Percentiles rank a stretch among this genome's conserved stretches.
Evolutionary conservation across 2,888 invertebrate species (phyloP).

Genomic region (Ornithoptera priamus): DNA sequence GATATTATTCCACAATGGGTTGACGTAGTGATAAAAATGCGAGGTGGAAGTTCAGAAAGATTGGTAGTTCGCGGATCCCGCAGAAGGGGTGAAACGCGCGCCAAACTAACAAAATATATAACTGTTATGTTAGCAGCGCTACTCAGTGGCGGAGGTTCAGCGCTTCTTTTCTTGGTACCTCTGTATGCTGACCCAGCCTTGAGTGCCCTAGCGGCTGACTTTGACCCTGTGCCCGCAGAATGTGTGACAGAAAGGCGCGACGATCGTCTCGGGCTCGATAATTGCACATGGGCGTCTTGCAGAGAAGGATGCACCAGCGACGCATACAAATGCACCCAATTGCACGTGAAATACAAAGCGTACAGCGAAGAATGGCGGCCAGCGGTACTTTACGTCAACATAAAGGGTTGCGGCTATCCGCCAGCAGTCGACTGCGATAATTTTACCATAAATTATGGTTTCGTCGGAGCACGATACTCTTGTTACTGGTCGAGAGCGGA

Average conservation of each 20-base stretch:
- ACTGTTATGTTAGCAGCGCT: slow-evolving; percentile 69
- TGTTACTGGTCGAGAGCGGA: slow-evolving; percentile 89
- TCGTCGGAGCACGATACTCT: slow-evolving; percentile 83
- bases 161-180: slow-evolving; percentile 73
- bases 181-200: slow-evolving; percentile 76
- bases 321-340: slow-evolving; percentile 84
- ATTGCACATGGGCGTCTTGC: slow-evolving; percentile 90
- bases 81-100: slow-evolving; percentile 66
- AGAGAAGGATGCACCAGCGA: slow-evolving; percentile 91
- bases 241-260: slow-evolving; percentile 86
- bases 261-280: slow-evolving; percentile 85
- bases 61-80: slow-evolving; percentile 65
- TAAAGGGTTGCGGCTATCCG: slow-evolving; percentile 92
- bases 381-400: slow-evolving; percentile 86
- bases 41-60: slow-evolving; percentile 73
- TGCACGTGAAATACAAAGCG: slow-evolving; percentile 82
- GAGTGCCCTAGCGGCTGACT: slow-evolving; percentile 85
- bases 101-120: slow-evolving; percentile 68
- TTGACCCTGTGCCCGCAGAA: slow-evolving; percentile 85
- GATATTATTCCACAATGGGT: slow-evolving; percentile 64
- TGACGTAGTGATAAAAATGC: slow-evolving; percentile 72
- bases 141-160: slow-evolving; percentile 70
- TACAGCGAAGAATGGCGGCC: slow-evolving; percentile 75
- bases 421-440: slow-evolving; percentile 87
- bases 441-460: slow-evolving; percentile 85